Conservation (phyloP, 2,113 vertebrate genomes). For the Morone saxatilis region DNA sequence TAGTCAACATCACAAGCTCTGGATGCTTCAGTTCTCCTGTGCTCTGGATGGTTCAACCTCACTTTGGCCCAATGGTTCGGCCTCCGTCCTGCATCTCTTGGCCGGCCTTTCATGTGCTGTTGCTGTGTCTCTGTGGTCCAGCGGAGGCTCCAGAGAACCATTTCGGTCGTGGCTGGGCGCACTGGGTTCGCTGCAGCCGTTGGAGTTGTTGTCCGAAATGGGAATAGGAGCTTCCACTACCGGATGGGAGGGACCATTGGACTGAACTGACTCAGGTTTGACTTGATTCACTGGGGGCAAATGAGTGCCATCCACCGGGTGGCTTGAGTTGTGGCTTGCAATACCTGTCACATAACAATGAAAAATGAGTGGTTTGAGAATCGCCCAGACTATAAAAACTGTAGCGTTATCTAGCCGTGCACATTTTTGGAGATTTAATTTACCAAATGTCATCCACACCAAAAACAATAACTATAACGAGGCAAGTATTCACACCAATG, state of each 20-base stretch:
- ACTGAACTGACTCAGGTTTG: slow-evolving; percentile 81
- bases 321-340: slow-evolving; percentile 81
- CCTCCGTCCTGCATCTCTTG: slow-evolving; percentile 78
- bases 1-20: not conserved
- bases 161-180: slow-evolving; percentile 81
- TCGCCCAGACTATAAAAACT: not conserved
- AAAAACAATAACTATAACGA: too few relatives aligned
- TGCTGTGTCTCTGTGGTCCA: slow-evolving; percentile 54
- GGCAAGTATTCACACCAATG: too few relatives aligned
- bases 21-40: slow-evolving; percentile 65
- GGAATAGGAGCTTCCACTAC: slow-evolving; percentile 59
- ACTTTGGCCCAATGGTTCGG: slow-evolving; percentile 60
- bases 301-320: slow-evolving; percentile 59
- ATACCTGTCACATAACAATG: slow-evolving; percentile 80
- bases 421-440: not conserved
- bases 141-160: slow-evolving; percentile 72
- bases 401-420: not conserved
- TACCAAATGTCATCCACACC: not conserved
- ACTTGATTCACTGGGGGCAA: slow-evolving; percentile 81
- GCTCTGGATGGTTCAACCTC: slow-evolving; percentile 71
- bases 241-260: slow-evolving; percentile 86
- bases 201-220: slow-evolving; percentile 86
- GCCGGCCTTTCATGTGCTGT: slow-evolving; percentile 59
- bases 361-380: not conserved
- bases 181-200: slow-evolving; percentile 85